phyloP scores from a whole-genome alignment of 2,888 invertebrate species.

The Diarsia brunnea region DNA sequence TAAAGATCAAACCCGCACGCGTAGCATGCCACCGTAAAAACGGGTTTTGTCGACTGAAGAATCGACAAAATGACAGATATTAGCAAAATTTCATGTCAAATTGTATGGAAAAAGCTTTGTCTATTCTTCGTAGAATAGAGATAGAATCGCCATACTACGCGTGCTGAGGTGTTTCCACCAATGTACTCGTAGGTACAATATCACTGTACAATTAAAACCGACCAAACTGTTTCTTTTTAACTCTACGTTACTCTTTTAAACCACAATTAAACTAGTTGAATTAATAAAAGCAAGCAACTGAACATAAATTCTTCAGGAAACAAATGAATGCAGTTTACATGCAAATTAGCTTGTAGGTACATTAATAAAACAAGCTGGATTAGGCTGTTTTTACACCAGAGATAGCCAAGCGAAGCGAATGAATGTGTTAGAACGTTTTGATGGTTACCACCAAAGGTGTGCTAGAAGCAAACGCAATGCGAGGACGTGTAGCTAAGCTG shows the following conservation, averaged over 20 bases:
- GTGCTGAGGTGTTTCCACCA: too few species aligned
- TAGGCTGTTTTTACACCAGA: neutral
- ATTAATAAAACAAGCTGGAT: constrained; percentile 2
- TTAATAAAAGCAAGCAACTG: neutral
- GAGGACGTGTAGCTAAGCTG: neutral
- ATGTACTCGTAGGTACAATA: neutral
- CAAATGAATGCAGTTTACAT: neutral
- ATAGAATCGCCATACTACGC: too few species aligned
- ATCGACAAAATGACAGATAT: too few species aligned
- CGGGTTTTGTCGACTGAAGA: too few species aligned
- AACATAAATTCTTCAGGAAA: neutral
- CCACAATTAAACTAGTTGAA: neutral
- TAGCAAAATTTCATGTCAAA: too few species aligned
- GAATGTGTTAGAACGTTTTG: too few species aligned
- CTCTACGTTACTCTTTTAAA: neutral
- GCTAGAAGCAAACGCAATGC: neutral
- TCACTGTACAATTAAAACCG: neutral
- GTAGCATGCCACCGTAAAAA: too few species aligned
- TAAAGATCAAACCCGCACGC: too few species aligned
- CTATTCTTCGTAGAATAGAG: too few species aligned
- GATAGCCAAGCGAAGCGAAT: neutral
- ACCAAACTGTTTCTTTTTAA: neutral
- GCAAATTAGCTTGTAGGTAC: neutral
- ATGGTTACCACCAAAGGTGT: neutral
- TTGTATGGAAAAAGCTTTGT: too few species aligned